phyloP scores from a whole-genome alignment of 1,140 invertebrate species.

The Hetaerina americana region DNA sequence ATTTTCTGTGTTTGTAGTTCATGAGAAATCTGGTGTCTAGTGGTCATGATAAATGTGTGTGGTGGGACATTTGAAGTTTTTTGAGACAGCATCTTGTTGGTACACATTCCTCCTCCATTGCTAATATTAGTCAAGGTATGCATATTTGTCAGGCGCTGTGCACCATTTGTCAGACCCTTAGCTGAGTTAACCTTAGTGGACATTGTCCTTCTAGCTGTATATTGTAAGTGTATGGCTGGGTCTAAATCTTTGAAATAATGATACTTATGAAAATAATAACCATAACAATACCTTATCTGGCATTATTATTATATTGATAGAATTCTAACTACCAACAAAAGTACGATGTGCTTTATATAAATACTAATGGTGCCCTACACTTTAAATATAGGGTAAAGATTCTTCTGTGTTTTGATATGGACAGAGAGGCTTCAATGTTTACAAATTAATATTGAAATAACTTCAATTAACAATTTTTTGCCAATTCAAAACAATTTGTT shows the following conservation, averaged over 20 bases:
- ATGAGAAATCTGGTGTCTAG: background rate
- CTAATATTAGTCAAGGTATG: constrained; percentile 5
- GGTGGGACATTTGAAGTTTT: background rate
- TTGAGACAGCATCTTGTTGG: constrained; percentile 1
- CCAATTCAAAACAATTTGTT: background rate
- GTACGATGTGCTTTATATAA: background rate
- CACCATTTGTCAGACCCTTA: constrained; percentile 2
- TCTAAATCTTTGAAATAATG: constrained; percentile 3
- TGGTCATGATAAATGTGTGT: background rate
- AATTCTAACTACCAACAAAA: background rate
- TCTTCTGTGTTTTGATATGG: background rate
- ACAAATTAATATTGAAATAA: background rate
- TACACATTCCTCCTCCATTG: constrained; percentile 7
- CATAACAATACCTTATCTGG: background rate
- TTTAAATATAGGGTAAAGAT: constrained; percentile 3
- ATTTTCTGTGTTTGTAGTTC: constrained; percentile 4
- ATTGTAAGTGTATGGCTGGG: background rate
- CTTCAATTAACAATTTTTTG: background rate
- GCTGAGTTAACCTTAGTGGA: constrained; percentile 4
- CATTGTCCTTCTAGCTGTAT: constrained; percentile 5
- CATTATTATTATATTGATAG: constrained; percentile 1
- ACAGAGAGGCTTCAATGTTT: constrained; percentile 3
- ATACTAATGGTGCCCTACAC: background rate
- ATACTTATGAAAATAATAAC: background rate
- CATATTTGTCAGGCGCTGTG: constrained; percentile 4